Base-by-base conservation (phyloP, 2,888 invertebrate species). In the Agonopterix alstromeriana region DNA sequence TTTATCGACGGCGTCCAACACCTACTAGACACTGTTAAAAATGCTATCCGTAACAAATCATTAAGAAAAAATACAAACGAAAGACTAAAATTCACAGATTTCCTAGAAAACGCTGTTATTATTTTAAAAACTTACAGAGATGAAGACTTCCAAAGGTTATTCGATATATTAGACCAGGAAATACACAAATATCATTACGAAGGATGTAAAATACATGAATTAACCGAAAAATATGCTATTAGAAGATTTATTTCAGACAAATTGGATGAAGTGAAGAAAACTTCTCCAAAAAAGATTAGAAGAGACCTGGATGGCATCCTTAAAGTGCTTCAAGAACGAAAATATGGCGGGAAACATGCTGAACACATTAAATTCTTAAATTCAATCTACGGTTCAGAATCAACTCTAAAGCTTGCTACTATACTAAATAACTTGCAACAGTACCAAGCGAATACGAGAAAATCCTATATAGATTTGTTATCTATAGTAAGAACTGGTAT, bases 1-100 rank as follows among this genome's bases (percentile, higher is more conserved):
- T 55, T 78, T 2, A 57, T 82, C 3, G 59, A 69, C 8, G 65
- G 65, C 2, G 57, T 78, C 0, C 65, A 75, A 48, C 49, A 49
- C 0, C 61, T 74, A 42, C 49, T 78, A 2, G 52, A 53, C 1
- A 70, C 66, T 55, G 52, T 78, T 2, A 70, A 66, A 63, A 51
- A 45, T 5, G 64, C 56, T 67, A n/a, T 38, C 36, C 5, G 42
- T 48, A 38, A 4, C 56, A 62, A 9, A 36, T 0, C 35, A 48
- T 2, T 36, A 8, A 35, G 43, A 27, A 36, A 42, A 17, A 12
- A 36, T 2, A 7, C 5, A 14, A 36, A 12, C 3, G 35, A 46
- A 7, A 36, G 27, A 27, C 27, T 61, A 2, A 57, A 55, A 9
- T 70, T 83, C 9, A 67, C 69, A 0, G 69, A 75, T 42, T 80